A percentile compares a stretch with the other conserved stretches of the same genome.
phyloP scores from a whole-genome alignment of 2,797 vertebrate species.

The Molothrus ater region DNA sequence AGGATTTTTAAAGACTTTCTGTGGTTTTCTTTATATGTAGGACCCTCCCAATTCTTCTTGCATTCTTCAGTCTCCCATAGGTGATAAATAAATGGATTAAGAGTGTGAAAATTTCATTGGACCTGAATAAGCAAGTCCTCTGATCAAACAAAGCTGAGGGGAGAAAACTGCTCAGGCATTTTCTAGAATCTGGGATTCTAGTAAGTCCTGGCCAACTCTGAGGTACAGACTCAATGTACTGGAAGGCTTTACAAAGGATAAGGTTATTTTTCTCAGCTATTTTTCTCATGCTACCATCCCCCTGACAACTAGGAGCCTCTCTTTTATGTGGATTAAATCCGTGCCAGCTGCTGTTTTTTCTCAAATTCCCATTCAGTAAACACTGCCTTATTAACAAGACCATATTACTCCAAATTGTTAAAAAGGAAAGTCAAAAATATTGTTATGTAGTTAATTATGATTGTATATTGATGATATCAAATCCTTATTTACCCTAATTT shows the following conservation, averaged over 20 bases:
- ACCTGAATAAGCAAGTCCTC: neutral
- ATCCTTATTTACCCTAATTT: neutral
- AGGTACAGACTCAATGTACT: neutral
- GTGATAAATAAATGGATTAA: neutral
- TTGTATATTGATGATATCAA: neutral
- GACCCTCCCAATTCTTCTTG: rapidly evolving
- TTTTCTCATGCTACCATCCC: neutral
- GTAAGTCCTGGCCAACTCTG: neutral
- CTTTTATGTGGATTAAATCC: neutral
- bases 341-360: neutral
- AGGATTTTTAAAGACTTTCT: neutral
- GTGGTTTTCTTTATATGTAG: neutral
- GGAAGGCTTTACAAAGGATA: neutral
- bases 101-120: neutral
- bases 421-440: neutral
- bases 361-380: neutral
- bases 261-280: neutral
- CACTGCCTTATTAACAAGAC: neutral
- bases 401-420: neutral
- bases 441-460: neutral
- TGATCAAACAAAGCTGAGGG: neutral
- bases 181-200: neutral
- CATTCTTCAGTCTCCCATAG: neutral
- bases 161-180: neutral
- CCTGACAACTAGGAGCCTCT: neutral